A percentile compares a stretch with the other conserved stretches of the same genome.
phyloP scores from a whole-genome alignment of 2,113 vertebrate genomes.

The Phycodurus eques region DNA sequence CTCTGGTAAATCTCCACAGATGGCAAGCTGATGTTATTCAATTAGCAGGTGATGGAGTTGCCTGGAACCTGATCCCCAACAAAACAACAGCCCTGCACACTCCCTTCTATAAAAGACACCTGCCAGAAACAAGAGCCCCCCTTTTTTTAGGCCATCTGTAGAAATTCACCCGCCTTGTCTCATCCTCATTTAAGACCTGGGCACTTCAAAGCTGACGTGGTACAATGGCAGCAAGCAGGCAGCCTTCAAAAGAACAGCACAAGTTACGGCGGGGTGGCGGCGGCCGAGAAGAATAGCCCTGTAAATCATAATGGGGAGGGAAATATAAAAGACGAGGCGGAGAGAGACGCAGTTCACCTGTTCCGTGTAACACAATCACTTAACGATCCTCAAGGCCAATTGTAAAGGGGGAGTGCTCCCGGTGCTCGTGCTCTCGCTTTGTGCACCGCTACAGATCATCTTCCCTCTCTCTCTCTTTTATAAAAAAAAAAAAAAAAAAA shows the following conservation, averaged over 20 bases:
- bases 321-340: conserved; percentile 61
- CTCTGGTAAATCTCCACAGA: conserved; percentile 70
- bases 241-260: conserved; percentile 73
- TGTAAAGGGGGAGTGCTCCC: conserved; percentile 56
- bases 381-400: conserved; percentile 65
- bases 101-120: conserved; percentile 74
- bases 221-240: conserved; percentile 60
- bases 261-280: conserved; percentile 53
- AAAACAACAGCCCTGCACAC: conserved; percentile 70
- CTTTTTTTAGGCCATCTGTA: conserved; percentile 50
- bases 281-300: conserved; percentile 53
- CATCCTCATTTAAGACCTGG: conserved; percentile 72
- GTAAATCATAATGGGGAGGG: conserved; percentile 68
- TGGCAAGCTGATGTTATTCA: conserved; percentile 71
- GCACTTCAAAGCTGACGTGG: conserved; percentile 68
- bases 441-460: conserved; percentile 71
- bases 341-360: conserved; percentile 73
- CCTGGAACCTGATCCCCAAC: conserved; percentile 61
- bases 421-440: conserved; percentile 61
- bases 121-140: conserved; percentile 72
- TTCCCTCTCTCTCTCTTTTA: conserved; percentile 73
- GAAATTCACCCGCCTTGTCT: conserved; percentile 68
- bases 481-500: not conserved
- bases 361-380: conserved; percentile 75
- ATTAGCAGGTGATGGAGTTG: conserved; percentile 69